phyloP scores from a whole-genome alignment of 2,113 vertebrate genomes.

The Gracilinanus agilis region DNA sequence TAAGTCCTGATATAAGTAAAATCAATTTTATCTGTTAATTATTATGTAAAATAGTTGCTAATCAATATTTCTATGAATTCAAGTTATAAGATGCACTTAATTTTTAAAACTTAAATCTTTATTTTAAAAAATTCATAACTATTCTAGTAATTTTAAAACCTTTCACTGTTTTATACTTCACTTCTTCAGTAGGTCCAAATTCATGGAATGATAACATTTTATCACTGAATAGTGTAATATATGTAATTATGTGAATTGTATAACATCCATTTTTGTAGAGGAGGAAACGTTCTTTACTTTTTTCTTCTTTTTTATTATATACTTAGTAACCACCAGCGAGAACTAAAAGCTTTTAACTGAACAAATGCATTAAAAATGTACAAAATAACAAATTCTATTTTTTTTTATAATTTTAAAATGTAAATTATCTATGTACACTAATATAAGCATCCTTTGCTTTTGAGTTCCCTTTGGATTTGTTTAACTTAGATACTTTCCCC shows the following conservation, averaged over 20 bases:
- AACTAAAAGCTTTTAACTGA: too few species aligned
- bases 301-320: too few species aligned
- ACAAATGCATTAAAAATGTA: too few species aligned
- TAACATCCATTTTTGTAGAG: not conserved
- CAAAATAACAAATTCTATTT: too few species aligned
- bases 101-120: not conserved
- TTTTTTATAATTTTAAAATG: too few species aligned
- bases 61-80: not conserved
- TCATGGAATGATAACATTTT: not conserved
- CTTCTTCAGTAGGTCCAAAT: not conserved
- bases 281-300: not conserved
- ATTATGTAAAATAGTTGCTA: not conserved
- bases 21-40: not conserved
- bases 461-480: too few species aligned
- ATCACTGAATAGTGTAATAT: not conserved
- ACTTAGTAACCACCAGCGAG: too few species aligned
- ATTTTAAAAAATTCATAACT: not conserved
- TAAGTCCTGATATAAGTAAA: not conserved
- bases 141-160: not conserved
- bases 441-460: too few species aligned
- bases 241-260: not conserved
- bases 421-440: too few species aligned
- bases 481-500: too few species aligned
- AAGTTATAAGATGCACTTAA: not conserved
- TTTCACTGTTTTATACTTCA: not conserved